A percentile compares a stretch with the other conserved stretches of the same genome.
Conservation (phyloP, 1,140 invertebrate genomes). For the Parapsyche elsis region DNA sequence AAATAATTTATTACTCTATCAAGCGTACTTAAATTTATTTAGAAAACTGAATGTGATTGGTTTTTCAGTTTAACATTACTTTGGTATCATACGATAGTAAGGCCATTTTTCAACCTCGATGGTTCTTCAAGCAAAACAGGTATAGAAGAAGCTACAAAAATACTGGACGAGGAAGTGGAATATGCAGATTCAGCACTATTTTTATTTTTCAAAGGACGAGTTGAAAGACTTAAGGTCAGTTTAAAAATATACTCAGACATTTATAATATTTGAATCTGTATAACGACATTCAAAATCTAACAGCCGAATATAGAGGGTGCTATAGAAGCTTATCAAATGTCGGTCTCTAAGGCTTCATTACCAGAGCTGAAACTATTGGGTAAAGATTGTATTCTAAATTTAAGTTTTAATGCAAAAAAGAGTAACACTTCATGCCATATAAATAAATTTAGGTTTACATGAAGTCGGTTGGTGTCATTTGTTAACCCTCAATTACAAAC, state of each 20-base stretch:
- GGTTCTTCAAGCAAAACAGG: conserved; percentile 72
- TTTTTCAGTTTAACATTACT: conserved; percentile 72
- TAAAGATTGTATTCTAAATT: conserved; percentile 14
- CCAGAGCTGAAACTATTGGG: conserved; percentile 73
- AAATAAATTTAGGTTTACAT: conserved; percentile 70
- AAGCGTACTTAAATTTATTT: neutral
- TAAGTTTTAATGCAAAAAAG: neutral
- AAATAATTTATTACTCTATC: neutral
- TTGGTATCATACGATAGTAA: conserved; percentile 81
- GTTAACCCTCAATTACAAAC: conserved; percentile 72
- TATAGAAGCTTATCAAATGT: conserved; percentile 70
- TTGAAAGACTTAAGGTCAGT: conserved; percentile 73
- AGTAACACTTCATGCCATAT: neutral
- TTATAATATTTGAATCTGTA: neutral
- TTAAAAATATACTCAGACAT: neutral
- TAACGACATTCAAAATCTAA: conserved; percentile 50
- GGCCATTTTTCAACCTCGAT: conserved; percentile 78
- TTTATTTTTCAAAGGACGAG: conserved; percentile 76
- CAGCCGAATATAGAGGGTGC: conserved; percentile 73
- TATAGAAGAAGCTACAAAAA: conserved; percentile 69
- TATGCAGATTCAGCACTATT: conserved; percentile 77
- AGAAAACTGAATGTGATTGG: neutral
- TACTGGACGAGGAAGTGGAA: conserved; percentile 71
- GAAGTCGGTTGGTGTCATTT: conserved; percentile 80
- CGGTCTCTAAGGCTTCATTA: conserved; percentile 72